phyloP scores from a whole-genome alignment of 2,888 invertebrate species.

The Dusona sp. region DNA sequence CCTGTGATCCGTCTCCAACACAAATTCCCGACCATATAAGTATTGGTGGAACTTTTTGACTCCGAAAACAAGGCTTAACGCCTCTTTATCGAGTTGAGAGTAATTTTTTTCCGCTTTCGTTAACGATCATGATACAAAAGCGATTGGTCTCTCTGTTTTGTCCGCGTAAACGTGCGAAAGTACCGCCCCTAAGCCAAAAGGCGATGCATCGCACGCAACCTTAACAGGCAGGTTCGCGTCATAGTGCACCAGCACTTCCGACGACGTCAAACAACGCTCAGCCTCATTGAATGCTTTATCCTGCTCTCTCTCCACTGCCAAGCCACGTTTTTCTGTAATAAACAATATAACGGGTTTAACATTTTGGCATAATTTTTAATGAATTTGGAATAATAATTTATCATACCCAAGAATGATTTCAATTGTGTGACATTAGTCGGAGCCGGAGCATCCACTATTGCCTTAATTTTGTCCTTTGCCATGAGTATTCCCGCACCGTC shows the following conservation, averaged over 20 bases:
- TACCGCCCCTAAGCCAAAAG: constrained; percentile 78
- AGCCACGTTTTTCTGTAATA: constrained; percentile 29
- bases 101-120: constrained; percentile 67
- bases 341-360: constrained; percentile 47
- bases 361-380: constrained; percentile 48
- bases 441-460: constrained; percentile 37
- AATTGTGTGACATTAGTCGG: constrained; percentile 38
- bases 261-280: constrained; percentile 34
- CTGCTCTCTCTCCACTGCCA: constrained; percentile 40
- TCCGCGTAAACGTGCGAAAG: constrained; percentile 68
- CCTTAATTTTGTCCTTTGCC: constrained; percentile 29
- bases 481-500: constrained; percentile 37
- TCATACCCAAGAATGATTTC: constrained; percentile 53
- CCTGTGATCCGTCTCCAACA: constrained; percentile 55
- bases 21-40: constrained; percentile 38
- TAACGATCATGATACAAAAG: constrained; percentile 66
- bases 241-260: constrained; percentile 67
- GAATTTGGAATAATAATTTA: constrained; percentile 63
- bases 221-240: constrained; percentile 70
- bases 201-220: constrained; percentile 82
- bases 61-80: constrained; percentile 77
- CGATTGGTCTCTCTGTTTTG: constrained; percentile 64
- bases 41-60: constrained; percentile 49
- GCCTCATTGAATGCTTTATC: background rate
- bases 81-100: constrained; percentile 76